Evolutionary conservation across 1,140 invertebrate genomes (phyloP).

Genomic region (Cyclargus thomasi): DNA sequence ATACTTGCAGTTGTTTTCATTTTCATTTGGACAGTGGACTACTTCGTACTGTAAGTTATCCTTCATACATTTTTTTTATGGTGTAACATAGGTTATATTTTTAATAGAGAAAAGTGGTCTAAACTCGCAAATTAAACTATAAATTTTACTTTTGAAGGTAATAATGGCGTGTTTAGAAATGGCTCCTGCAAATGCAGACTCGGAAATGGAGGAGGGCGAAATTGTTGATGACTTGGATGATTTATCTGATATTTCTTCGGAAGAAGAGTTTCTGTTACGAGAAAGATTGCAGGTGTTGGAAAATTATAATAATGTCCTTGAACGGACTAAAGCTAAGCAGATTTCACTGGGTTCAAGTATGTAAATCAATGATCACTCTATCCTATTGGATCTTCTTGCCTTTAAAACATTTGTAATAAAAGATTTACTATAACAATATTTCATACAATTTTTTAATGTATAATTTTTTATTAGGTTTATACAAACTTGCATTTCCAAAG

Average conservation of each 20-base stretch:
- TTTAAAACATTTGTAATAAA: too few relatives aligned
- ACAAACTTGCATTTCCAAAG: constrained; percentile 43
- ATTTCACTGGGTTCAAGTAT: constrained; percentile 41
- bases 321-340: constrained; percentile 57
- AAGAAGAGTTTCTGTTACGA: constrained; percentile 59
- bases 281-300: constrained; percentile 60
- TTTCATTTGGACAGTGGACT: neutral
- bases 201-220: constrained; percentile 66
- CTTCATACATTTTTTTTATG: neutral
- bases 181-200: constrained; percentile 41
- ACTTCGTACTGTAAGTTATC: neutral
- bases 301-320: constrained; percentile 65
- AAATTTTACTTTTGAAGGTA: neutral
- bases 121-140: neutral
- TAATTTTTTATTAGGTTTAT: constrained; percentile 35
- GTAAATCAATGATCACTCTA: constrained; percentile 28
- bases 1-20: neutral
- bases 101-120: neutral
- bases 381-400: too few relatives aligned
- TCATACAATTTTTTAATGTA: too few relatives aligned
- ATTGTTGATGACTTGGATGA: constrained; percentile 60
- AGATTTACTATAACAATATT: too few relatives aligned
- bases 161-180: constrained; percentile 49
- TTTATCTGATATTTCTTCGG: constrained; percentile 63
- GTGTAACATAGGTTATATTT: neutral